Base-by-base conservation (phyloP, 2,797 vertebrate species). In the Knipowitschia caucasica region DNA sequence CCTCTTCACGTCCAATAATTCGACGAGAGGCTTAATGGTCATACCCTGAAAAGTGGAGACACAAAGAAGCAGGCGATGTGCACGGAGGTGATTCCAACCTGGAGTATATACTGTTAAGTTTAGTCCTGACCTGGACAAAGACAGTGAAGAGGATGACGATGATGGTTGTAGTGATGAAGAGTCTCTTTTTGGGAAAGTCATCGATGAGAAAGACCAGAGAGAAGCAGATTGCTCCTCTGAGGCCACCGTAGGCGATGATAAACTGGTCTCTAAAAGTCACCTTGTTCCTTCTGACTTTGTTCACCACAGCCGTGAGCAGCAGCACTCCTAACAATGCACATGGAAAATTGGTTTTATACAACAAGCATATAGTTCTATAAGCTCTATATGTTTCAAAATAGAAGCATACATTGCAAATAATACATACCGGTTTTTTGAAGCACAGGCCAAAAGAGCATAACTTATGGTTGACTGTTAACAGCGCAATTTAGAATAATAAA, bases 261-360 rank as follows among this genome's bases (percentile, higher is more conserved):
- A 96, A 96, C 84, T 95, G 94, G 69, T 96, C 94, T 75, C 94
- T 90, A 0, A 93, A 92, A 0, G 92, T 95, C 80, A 96, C 88
- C 9, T 91, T 89, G 57, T 95, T 94, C 0, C 94, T 94, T 11
- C 94, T 90, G 62, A 96, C 92, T 80, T 92, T 95, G 89, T 96
- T 96, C 67, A 95, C 93, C 80, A 94, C 92, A 71, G 91, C 93
- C 4, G 93, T 95, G 72, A 96, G 84, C 63, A 92, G 86, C 29
- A 96, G 82, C 43, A 96, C 94, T 0, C 94, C 94, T 95, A n/a
- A n/a, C n/a, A n/a, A n/a, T n/a, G n/a, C n/a, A n/a, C n/a, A n/a
- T n/a, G n/a, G n/a, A n/a, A n/a, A n/a, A n/a, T n/a, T n/a, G n/a
- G n/a, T n/a, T n/a, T n/a, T n/a, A n/a, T n/a, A n/a, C n/a, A n/a